These are phyloP conservation scores for Ancistrus triradiatus DNA, from an alignment of 2,113 vertebrate genomes.

Conservation along the genomic window DNA sequence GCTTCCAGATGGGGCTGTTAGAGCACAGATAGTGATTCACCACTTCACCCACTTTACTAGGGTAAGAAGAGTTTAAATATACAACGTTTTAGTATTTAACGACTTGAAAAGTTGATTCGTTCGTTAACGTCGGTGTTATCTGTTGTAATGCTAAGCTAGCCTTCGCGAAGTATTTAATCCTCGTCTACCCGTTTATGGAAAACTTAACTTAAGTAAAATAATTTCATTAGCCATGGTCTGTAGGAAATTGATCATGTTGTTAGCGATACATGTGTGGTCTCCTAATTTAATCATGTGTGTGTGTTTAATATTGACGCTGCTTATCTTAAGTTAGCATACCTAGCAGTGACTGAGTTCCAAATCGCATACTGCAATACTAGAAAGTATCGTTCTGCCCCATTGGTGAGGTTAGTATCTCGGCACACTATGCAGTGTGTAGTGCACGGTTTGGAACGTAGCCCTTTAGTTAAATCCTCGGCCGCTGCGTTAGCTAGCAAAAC, in stretches of 20 bases:
- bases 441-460: too few relatives aligned
- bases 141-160: slow-evolving; percentile 11
- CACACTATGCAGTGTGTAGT: too few relatives aligned
- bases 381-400: too few relatives aligned
- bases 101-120: not conserved
- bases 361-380: too few relatives aligned
- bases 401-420: too few relatives aligned
- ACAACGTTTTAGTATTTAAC: not conserved
- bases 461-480: too few relatives aligned
- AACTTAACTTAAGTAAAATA: not conserved
- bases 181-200: not conserved
- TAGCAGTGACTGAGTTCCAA: too few relatives aligned
- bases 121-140: not conserved
- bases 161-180: not conserved
- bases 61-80: slow-evolving; percentile 36
- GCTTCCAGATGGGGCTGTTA: slow-evolving; percentile 44
- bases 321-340: not conserved
- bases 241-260: too few relatives aligned
- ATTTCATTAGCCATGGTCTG: not conserved
- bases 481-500: too few relatives aligned
- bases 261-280: not conserved
- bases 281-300: not conserved
- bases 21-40: slow-evolving; percentile 35
- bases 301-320: not conserved
- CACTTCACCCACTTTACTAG: slow-evolving; percentile 24